These are phyloP conservation scores for Drosophila azteca DNA, from an alignment of 1,140 invertebrate species.

Conservation along the genomic window DNA sequence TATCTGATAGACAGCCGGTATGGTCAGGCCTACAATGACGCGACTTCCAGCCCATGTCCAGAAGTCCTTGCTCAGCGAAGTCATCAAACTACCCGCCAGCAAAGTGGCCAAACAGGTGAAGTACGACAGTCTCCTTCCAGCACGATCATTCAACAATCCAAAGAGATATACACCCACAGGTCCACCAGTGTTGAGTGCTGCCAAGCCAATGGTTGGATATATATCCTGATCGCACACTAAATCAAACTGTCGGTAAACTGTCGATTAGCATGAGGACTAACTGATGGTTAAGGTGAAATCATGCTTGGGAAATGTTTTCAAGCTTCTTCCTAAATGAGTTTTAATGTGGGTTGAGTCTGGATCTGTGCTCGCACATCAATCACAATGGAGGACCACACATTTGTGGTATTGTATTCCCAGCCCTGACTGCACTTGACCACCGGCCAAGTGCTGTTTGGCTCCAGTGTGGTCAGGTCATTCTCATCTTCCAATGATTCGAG, in stretches of 20 bases:
- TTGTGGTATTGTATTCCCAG: conserved; percentile 91
- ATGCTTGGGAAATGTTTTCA: conserved; percentile 45
- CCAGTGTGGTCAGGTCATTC: conserved; percentile 65
- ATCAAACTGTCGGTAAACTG: conserved; percentile 87
- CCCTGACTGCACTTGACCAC: conserved; percentile 89
- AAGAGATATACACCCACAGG: conserved; percentile 94
- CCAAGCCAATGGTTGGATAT: conserved; percentile 92
- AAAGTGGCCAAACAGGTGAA: conserved; percentile 91
- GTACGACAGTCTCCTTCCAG: conserved; percentile 91
- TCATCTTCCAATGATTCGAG: conserved; percentile 64
- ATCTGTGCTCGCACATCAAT: conserved; percentile 88
- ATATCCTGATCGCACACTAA: conserved; percentile 93
- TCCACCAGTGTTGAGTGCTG: conserved; percentile 92
- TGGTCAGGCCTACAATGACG: conserved; percentile 92
- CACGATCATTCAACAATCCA: conserved; percentile 92
- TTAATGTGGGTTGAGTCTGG: background rate
- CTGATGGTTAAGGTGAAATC: conserved; percentile 33
- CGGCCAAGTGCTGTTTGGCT: conserved; percentile 86
- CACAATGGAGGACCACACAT: conserved; percentile 90
- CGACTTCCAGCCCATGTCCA: conserved; percentile 92
- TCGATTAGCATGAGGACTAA: background rate
- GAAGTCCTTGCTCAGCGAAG: conserved; percentile 90
- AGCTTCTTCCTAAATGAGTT: conserved; percentile 44
- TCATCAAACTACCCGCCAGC: conserved; percentile 90
- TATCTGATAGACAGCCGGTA: conserved; percentile 97